phyloP scores from a whole-genome alignment of 2,888 invertebrate genomes.

The Andricus quercusramuli region DNA sequence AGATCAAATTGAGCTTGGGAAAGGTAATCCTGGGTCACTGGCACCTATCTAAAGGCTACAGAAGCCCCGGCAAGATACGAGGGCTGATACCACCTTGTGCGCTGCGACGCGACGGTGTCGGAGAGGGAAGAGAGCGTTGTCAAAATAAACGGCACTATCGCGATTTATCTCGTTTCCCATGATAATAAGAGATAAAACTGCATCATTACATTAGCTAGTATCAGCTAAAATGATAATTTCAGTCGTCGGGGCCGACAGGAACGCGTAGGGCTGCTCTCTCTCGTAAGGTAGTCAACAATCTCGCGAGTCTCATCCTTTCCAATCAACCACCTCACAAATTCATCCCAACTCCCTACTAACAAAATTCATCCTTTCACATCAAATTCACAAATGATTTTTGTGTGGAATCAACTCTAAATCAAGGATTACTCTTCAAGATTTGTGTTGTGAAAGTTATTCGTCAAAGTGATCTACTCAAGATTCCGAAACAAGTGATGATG shows the following conservation, averaged over 20 bases:
- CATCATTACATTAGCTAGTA: conserved; percentile 79
- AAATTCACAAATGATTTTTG: background rate
- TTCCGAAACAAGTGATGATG: background rate
- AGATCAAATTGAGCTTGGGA: conserved; percentile 11
- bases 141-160: conserved; percentile 79
- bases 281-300: conserved; percentile 11
- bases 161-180: conserved; percentile 79
- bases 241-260: conserved; percentile 75
- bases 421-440: background rate
- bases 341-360: background rate
- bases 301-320: conserved; percentile 17
- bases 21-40: conserved; percentile 44
- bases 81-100: conserved; percentile 59
- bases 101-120: conserved; percentile 51
- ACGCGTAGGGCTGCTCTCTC: conserved; percentile 70
- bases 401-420: background rate
- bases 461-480: background rate
- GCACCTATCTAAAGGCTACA: conserved; percentile 46
- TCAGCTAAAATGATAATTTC: conserved; percentile 79
- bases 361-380: background rate
- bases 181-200: conserved; percentile 79
- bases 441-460: background rate
- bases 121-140: conserved; percentile 71
- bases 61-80: conserved; percentile 59
- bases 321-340: background rate